Conservation (phyloP, 2,888 invertebrate species). For the Diaphora mendica region DNA sequence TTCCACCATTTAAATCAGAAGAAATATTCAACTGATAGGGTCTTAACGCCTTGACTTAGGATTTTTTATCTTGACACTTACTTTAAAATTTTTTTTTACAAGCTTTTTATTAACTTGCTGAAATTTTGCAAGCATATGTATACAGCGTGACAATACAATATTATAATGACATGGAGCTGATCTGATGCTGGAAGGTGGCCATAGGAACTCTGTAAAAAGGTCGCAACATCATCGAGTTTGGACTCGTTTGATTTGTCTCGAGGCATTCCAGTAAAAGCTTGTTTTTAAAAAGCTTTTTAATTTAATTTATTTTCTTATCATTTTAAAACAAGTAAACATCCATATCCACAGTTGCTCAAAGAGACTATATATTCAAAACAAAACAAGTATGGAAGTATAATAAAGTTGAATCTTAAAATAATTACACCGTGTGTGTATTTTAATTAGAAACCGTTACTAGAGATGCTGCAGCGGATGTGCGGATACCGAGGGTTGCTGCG, state of each 20-base stretch:
- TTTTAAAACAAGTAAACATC: not conserved
- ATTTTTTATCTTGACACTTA: not conserved
- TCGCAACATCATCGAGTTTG: no score
- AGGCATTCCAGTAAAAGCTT: no score
- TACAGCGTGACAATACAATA: no score
- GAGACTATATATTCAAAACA: not conserved
- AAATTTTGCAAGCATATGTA: no score
- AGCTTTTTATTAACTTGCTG: no score
- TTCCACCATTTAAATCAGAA: not conserved
- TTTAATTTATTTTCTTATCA: not conserved
- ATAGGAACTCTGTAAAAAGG: no score
- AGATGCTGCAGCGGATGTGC: constrained; percentile 46
- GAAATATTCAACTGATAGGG: not conserved
- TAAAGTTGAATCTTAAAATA: constrained; percentile 45
- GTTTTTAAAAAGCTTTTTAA: no score
- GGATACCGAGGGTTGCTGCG: constrained; percentile 35
- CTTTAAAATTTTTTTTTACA: no score
- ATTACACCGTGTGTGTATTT: constrained; percentile 56
- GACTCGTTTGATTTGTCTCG: no score
- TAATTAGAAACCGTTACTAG: constrained; percentile 67
- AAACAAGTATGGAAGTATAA: not conserved
- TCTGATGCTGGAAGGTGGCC: no score
- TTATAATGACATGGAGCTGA: no score
- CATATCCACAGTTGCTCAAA: not conserved
- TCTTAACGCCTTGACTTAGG: not conserved